A percentile compares a stretch with the other conserved stretches of the same genome.
Conservation (phyloP, 2,888 invertebrate species). For the Arge pagana region DNA sequence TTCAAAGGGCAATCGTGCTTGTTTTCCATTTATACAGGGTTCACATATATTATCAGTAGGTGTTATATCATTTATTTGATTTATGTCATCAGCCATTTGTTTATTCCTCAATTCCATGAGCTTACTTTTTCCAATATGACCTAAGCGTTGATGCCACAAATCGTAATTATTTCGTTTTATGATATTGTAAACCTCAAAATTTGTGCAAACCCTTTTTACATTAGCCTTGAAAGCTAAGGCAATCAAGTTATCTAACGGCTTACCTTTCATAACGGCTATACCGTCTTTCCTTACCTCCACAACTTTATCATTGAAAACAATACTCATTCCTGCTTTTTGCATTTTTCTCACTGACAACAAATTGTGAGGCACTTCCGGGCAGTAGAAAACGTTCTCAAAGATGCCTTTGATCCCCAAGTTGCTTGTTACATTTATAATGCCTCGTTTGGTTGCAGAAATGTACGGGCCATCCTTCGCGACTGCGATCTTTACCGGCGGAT, state of each 20-base stretch:
- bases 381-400: slow-evolving; percentile 40
- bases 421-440: slow-evolving; percentile 37
- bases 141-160: slow-evolving; percentile 42
- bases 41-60: slow-evolving; percentile 41
- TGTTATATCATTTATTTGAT: slow-evolving; percentile 25
- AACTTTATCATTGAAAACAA: slow-evolving; percentile 41
- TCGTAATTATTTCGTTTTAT: slow-evolving; percentile 31
- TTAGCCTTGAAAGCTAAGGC: slow-evolving; percentile 22
- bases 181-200: no score
- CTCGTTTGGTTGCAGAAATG: slow-evolving; percentile 27
- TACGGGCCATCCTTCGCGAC: slow-evolving; percentile 25
- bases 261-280: slow-evolving; percentile 25
- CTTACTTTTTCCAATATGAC: slow-evolving; percentile 38
- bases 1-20: slow-evolving; percentile 45
- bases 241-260: slow-evolving; percentile 1
- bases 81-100: slow-evolving; percentile 30
- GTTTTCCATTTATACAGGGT: slow-evolving; percentile 48
- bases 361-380: slow-evolving; percentile 43
- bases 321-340: slow-evolving; percentile 38
- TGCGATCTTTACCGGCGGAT: slow-evolving; percentile 24
- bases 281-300: slow-evolving; percentile 37
- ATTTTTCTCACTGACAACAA: slow-evolving; percentile 40
- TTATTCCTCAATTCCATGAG: slow-evolving; percentile 29
- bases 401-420: slow-evolving; percentile 32
- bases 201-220: background rate